Evolutionary conservation across 2,888 invertebrate species (phyloP).

Genomic region (Muschampia plurimacula): DNA sequence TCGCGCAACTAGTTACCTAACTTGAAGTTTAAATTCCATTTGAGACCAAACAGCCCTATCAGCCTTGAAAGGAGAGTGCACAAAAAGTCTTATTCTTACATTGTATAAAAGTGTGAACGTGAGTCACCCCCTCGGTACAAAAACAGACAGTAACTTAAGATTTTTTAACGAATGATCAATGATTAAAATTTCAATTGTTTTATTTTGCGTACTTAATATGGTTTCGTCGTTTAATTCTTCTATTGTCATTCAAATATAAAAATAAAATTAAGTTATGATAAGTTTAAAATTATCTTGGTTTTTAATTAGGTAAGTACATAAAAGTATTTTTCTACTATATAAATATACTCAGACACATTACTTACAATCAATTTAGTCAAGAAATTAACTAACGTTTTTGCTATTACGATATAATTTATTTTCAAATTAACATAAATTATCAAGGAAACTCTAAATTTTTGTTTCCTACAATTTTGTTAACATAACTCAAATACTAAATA

Average conservation of each 20-base stretch:
- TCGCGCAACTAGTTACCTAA: background rate
- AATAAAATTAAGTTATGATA: background rate
- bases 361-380: too few species aligned
- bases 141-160: background rate
- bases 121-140: background rate
- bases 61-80: background rate
- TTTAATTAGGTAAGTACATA: background rate
- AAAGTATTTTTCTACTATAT: background rate
- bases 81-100: background rate
- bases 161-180: background rate
- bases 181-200: constrained; percentile 1
- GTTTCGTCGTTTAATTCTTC: background rate
- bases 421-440: too few species aligned
- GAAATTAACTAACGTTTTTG: too few species aligned
- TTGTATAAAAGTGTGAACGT: background rate
- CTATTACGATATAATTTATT: too few species aligned
- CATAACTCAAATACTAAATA: too few species aligned
- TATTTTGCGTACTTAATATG: background rate
- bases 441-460: too few species aligned
- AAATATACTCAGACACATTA: background rate
- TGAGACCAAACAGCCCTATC: background rate
- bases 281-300: background rate
- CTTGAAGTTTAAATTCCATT: background rate
- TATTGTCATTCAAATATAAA: background rate
- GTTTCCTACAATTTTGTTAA: too few species aligned